Evolutionary conservation across 2,888 invertebrate genomes (phyloP).

Genomic region (Myathropa florea): DNA sequence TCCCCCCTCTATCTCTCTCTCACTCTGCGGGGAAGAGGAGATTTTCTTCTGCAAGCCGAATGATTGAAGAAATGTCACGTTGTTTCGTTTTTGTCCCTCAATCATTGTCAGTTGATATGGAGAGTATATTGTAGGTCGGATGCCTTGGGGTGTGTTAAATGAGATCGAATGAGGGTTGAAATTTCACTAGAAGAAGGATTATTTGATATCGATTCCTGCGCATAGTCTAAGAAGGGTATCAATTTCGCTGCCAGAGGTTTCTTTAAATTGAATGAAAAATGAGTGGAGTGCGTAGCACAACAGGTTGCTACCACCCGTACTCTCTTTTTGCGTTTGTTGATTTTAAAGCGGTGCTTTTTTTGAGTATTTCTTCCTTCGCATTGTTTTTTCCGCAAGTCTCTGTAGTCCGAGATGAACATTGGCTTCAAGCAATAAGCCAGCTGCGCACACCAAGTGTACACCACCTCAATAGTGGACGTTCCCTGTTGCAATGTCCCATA

Average conservation of each 20-base stretch:
- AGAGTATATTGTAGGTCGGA: too few relatives aligned
- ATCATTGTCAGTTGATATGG: constrained; percentile 42
- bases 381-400: too few relatives aligned
- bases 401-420: too few relatives aligned
- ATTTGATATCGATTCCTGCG: not conserved
- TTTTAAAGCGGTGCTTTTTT: too few relatives aligned
- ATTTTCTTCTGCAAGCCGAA: not conserved
- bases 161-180: constrained; percentile 10
- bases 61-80: constrained; percentile 35
- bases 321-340: too few relatives aligned
- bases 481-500: too few relatives aligned
- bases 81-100: constrained; percentile 46
- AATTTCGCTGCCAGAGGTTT: not conserved
- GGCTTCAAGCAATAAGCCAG: too few relatives aligned
- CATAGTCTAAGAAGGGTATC: not conserved
- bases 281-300: not conserved
- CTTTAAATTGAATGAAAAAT: not conserved
- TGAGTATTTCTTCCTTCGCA: too few relatives aligned
- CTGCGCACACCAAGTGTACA: too few relatives aligned
- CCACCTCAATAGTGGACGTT: too few relatives aligned
- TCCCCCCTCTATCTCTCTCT: constrained; percentile 1
- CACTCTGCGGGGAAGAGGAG: constrained; percentile 8
- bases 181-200: constrained; percentile 8
- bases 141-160: not conserved
- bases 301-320: too few relatives aligned